These are phyloP conservation scores for Pseudorhombus dupliciocellatus DNA, from an alignment of 2,113 vertebrate species.

Conservation along the genomic window DNA sequence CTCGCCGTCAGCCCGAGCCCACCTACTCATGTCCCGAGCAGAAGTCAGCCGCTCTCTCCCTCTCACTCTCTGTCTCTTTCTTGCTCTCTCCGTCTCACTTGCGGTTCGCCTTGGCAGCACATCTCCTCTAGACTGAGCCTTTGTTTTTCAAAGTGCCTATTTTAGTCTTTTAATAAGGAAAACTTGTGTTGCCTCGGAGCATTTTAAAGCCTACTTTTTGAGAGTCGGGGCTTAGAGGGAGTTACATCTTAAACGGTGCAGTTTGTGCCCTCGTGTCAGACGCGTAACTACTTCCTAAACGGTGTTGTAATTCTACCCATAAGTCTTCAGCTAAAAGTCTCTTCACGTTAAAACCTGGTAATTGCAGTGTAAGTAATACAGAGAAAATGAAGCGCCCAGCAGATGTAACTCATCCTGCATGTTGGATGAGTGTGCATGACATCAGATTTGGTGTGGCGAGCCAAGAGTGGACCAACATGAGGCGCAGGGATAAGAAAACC, in stretches of 20 bases:
- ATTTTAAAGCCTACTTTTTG: conserved; percentile 47
- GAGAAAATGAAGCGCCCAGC: conserved; percentile 37
- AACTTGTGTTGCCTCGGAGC: conserved; percentile 49
- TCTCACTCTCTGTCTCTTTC: conserved; percentile 47
- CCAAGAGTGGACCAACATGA: conserved; percentile 44
- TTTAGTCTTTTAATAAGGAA: conserved; percentile 62
- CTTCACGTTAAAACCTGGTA: conserved; percentile 44
- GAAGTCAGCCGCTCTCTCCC: conserved; percentile 57
- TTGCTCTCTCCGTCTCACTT: conserved; percentile 47
- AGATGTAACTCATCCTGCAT: conserved; percentile 41
- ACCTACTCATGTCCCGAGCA: conserved; percentile 69
- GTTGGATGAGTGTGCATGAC: conserved; percentile 41
- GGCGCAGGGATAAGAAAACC: conserved; percentile 29
- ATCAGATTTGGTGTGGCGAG: conserved; percentile 26
- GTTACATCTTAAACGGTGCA: conserved; percentile 29
- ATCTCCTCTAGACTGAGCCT: conserved; percentile 48
- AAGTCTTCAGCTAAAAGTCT: conserved; percentile 39
- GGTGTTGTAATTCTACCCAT: conserved; percentile 51
- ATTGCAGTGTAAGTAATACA: conserved; percentile 43
- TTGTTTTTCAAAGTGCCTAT: conserved; percentile 64
- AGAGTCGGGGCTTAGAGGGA: conserved; percentile 37
- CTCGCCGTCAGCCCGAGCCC: conserved; percentile 64
- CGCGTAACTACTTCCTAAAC: conserved; percentile 60
- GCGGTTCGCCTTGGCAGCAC: conserved; percentile 54
- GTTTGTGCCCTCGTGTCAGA: conserved; percentile 51